These are phyloP conservation scores for Actinia equina DNA, from an alignment of 64 coral and sea anemone species.

Conservation along the genomic window DNA sequence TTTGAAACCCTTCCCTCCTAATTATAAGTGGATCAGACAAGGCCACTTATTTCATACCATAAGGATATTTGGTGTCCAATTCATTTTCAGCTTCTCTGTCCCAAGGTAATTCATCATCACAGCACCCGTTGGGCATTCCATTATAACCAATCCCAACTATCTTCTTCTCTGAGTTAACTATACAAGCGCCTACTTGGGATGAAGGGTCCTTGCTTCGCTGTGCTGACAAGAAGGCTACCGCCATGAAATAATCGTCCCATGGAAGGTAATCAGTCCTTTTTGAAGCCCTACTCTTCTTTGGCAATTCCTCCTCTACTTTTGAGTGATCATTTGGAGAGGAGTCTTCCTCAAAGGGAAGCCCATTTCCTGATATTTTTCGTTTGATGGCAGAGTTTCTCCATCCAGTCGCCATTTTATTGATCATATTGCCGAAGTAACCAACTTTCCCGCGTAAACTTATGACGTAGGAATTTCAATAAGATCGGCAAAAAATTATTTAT, in stretches of 20 bases:
- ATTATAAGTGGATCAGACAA: neutral
- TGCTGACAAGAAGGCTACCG: slow-evolving; percentile 87
- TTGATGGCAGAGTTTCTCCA: neutral
- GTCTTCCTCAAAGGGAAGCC: neutral
- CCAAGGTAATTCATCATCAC: slow-evolving; percentile 89
- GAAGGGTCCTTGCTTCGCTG: slow-evolving; percentile 89
- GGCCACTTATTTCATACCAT: slow-evolving; percentile 29
- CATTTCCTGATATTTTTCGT: neutral
- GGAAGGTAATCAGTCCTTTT: slow-evolving; percentile 74
- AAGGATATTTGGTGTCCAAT: slow-evolving; percentile 91
- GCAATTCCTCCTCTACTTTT: neutral
- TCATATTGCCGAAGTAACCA: neutral
- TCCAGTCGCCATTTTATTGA: neutral
- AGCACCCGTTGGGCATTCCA: slow-evolving; percentile 94
- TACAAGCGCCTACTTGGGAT: slow-evolving; percentile 87
- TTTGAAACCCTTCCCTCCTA: neutral
- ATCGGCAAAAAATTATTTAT: neutral
- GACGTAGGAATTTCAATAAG: neutral
- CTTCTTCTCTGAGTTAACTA: slow-evolving; percentile 77
- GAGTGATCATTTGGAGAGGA: neutral
- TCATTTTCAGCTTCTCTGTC: slow-evolving; percentile 55
- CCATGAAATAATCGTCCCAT: slow-evolving; percentile 97
- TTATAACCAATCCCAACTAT: slow-evolving; percentile 97
- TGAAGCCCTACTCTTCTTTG: neutral
- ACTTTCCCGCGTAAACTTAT: slow-evolving; percentile 22